Evolutionary conservation across 1,140 invertebrate genomes (phyloP), one percentile per base, ranked within the genome.

Genomic region (Zaprionus kolodkinae): DNA sequence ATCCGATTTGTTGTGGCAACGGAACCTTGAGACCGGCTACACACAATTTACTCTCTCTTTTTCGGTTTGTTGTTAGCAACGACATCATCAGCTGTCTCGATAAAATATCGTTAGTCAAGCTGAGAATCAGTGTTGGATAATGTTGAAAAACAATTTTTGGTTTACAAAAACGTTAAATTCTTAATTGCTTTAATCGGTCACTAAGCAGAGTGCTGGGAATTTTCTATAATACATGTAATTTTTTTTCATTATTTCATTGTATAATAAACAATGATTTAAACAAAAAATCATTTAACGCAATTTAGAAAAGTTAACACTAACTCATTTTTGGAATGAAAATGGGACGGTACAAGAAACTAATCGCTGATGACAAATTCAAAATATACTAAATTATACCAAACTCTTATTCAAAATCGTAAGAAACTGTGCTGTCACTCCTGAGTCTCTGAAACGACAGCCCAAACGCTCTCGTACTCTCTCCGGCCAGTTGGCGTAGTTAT

Each of bases 1-100:
- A 9, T n/a, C 2, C 6, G 21, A 33, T 25, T 80, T 84, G 81
- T 76, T 77, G 73, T 81, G 77, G 52, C 72, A 79, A 83, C 75
- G 25, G 25, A 36, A 15, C 17, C 30, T 38, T 17, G 52, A 40
- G n/a, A 43, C 59, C 60, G 72, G 43, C n/a, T 38, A 9, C 0
- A 40, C 7, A 11, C n/a, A 48, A 48, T 7, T 17, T 9, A 17
- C 9, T 15, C n/a, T 48, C 45, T 48, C 21, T 48, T 48, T n/a
- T 50, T 25, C 4, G 11, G 15, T 25, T 36, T 65, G 36, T 65
- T 65, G 63, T 56, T 65, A 65, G 50, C 52, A 65, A 65, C 63
- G 27, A 27, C 21, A 30, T 12, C 2, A 43, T 17, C 63, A 65
- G 63, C 52, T 55, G 63, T 43, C 2, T 40, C 0, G 0, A n/a